Percentiles rank a stretch among this genome's conserved stretches.
phyloP scores from a whole-genome alignment of 2,797 vertebrate genomes.

The Pseudomugil gertrudae region DNA sequence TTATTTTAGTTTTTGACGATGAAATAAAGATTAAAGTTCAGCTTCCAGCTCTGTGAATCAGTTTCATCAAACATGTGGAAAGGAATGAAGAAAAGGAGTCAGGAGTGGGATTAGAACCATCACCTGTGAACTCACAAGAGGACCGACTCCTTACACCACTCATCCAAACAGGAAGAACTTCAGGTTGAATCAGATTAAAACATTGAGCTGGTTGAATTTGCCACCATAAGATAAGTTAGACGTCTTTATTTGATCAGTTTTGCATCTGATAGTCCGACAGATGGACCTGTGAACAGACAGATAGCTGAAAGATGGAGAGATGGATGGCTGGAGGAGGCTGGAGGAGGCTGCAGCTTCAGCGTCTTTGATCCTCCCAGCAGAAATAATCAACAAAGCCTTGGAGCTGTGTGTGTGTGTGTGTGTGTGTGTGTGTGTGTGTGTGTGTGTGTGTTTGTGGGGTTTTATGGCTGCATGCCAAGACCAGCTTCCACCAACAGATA shows the following conservation, averaged over 20 bases:
- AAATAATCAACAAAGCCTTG: slow-evolving; percentile 85
- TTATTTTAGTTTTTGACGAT: no score
- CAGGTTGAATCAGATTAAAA: background rate
- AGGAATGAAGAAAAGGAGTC: background rate
- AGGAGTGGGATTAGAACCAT: slow-evolving; percentile 47
- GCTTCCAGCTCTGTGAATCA: background rate
- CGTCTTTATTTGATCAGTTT: background rate
- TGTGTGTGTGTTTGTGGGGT: slow-evolving; percentile 46
- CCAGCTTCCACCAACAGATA: slow-evolving; percentile 79
- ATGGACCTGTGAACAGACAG: slow-evolving; percentile 44
- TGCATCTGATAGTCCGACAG: slow-evolving; percentile 32
- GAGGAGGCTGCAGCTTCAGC: no score
- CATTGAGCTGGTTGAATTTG: background rate
- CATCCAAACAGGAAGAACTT: slow-evolving; percentile 9
- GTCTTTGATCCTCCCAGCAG: slow-evolving; percentile 84
- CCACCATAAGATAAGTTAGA: background rate
- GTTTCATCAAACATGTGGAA: background rate
- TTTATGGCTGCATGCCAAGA: slow-evolving; percentile 72
- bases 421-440: slow-evolving; percentile 17
- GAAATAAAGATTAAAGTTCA: no score
- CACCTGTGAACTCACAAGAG: slow-evolving; percentile 27
- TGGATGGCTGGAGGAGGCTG: slow-evolving; percentile 14
- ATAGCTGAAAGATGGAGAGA: slow-evolving; percentile 52
- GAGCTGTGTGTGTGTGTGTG: slow-evolving; percentile 59
- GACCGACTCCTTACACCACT: slow-evolving; percentile 25